phyloP scores from a whole-genome alignment of 1,140 invertebrate genomes.

The Monomorium pharaonis region DNA sequence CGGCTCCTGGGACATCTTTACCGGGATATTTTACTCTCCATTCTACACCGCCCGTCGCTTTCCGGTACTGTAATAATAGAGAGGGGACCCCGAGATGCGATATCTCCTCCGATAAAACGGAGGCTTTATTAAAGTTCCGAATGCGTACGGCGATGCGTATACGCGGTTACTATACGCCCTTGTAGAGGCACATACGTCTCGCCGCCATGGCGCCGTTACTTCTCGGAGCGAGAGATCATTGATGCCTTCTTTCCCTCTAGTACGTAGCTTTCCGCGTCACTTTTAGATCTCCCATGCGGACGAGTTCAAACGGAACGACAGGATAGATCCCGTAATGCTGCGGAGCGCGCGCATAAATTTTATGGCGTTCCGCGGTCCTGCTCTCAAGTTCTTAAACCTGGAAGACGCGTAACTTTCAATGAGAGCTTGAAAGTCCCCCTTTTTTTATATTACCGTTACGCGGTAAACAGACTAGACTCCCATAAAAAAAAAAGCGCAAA shows the following conservation, averaged over 20 bases:
- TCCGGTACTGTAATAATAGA: neutral
- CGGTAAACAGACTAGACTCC: neutral
- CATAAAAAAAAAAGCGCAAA: neutral
- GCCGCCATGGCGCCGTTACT: neutral
- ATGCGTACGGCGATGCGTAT: neutral
- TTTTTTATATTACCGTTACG: conserved; percentile 19
- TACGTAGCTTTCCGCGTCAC: neutral
- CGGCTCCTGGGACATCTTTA: neutral
- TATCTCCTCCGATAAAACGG: neutral
- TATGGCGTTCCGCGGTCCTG: neutral
- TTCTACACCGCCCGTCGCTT: neutral
- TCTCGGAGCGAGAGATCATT: neutral
- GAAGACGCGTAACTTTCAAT: conserved; percentile 23
- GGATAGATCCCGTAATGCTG: neutral
- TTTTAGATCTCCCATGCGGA: conserved; percentile 13
- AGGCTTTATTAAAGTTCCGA: conserved; percentile 40
- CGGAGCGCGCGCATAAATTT: conserved; percentile 43
- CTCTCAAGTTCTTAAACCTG: neutral
- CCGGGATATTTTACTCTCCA: neutral
- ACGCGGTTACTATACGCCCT: neutral
- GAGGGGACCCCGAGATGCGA: neutral
- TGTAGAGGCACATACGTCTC: conserved; percentile 11
- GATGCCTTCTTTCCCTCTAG: neutral
- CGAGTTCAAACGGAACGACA: conserved; percentile 33
- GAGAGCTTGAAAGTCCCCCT: neutral